Conservation (phyloP, 2,113 vertebrate genomes). For the Anguilla japonica region DNA sequence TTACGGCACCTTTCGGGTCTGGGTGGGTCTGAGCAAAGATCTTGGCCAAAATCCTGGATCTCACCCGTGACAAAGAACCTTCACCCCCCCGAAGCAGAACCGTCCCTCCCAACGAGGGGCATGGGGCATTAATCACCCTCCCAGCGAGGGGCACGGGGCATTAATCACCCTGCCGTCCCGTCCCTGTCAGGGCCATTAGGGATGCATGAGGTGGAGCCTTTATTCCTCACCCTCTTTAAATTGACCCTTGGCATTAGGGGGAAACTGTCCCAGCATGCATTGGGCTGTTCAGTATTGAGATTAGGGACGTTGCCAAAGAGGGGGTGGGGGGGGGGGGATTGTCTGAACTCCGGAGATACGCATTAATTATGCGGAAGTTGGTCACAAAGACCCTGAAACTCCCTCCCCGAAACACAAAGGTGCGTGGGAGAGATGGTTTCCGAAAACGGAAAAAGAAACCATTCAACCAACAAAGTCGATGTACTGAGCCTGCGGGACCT, state of each 20-base stretch:
- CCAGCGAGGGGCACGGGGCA: too few relatives aligned
- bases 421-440: too few relatives aligned
- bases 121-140: slow-evolving; percentile 18
- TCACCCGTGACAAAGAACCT: not conserved
- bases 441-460: too few relatives aligned
- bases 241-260: slow-evolving; percentile 4
- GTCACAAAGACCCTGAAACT: too few relatives aligned
- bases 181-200: slow-evolving; percentile 19
- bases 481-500: too few relatives aligned
- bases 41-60: slow-evolving; percentile 7
- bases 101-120: not conserved
- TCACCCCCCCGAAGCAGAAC: not conserved
- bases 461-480: too few relatives aligned
- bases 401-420: too few relatives aligned
- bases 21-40: not conserved
- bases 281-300: not conserved
- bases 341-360: too few relatives aligned
- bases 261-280: not conserved
- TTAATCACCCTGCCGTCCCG: slow-evolving; percentile 15
- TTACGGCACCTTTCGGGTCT: not conserved
- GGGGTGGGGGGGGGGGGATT: too few relatives aligned
- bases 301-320: not conserved
- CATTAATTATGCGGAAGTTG: too few relatives aligned
- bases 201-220: slow-evolving; percentile 16
- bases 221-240: not conserved